These are phyloP conservation scores for Clivina fossor DNA, from an alignment of 2,888 invertebrate genomes.

Conservation along the genomic window DNA sequence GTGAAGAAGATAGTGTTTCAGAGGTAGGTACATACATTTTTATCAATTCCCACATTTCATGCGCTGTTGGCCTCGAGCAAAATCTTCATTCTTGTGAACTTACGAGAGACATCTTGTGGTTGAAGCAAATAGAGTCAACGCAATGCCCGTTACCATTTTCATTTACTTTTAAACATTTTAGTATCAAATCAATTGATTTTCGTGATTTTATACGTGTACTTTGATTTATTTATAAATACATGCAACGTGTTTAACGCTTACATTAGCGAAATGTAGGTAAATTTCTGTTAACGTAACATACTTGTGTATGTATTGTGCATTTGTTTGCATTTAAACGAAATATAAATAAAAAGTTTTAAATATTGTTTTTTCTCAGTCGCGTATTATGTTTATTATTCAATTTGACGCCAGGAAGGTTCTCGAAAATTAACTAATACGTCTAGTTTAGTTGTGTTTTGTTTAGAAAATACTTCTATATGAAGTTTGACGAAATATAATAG, in stretches of 20 bases:
- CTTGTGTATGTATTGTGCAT: slow-evolving; percentile 5
- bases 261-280: slow-evolving; percentile 15
- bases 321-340: slow-evolving; percentile 4
- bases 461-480: too few relatives aligned
- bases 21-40: slow-evolving; percentile 69
- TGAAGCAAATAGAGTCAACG: slow-evolving; percentile 35
- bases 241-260: slow-evolving; percentile 8
- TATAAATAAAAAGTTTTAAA: neutral
- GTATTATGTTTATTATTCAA: too few relatives aligned
- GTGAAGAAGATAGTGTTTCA: slow-evolving; percentile 94
- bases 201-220: slow-evolving; percentile 13
- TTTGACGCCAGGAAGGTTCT: too few relatives aligned
- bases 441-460: too few relatives aligned
- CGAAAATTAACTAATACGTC: too few relatives aligned
- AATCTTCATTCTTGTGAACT: slow-evolving; percentile 57
- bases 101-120: slow-evolving; percentile 69
- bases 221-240: slow-evolving; percentile 28
- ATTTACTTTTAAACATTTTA: slow-evolving; percentile 32
- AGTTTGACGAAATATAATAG: too few relatives aligned
- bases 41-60: slow-evolving; percentile 40
- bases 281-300: slow-evolving; percentile 21
- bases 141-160: slow-evolving; percentile 35
- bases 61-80: slow-evolving; percentile 49
- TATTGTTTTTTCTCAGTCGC: neutral
- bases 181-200: slow-evolving; percentile 22